These are phyloP conservation scores for Mactra quadrangularis DNA, from an alignment of 1,140 invertebrate species.

Conservation along the genomic window DNA sequence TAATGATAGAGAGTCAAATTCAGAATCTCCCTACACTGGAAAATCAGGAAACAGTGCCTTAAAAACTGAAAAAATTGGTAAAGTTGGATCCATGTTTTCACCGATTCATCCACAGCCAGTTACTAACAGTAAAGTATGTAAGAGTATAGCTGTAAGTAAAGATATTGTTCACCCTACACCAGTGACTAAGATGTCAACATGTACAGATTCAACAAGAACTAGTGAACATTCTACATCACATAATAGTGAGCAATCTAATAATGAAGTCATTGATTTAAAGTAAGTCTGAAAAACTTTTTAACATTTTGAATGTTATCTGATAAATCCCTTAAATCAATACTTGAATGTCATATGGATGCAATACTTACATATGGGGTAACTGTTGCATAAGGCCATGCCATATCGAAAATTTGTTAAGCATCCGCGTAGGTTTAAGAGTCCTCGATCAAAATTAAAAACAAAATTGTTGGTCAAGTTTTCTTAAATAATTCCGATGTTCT, in stretches of 20 bases:
- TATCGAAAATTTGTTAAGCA: too few relatives aligned
- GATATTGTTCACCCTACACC: constrained; percentile 68
- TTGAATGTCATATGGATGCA: too few relatives aligned
- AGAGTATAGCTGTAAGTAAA: constrained; percentile 54
- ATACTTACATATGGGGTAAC: too few relatives aligned
- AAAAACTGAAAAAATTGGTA: constrained; percentile 67
- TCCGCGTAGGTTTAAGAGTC: too few relatives aligned
- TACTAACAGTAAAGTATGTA: constrained; percentile 61
- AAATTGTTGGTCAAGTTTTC: too few relatives aligned
- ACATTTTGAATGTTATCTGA: too few relatives aligned
- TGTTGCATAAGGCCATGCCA: too few relatives aligned
- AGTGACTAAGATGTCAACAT: constrained; percentile 25
- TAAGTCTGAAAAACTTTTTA: constrained; percentile 33
- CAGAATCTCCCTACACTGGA: constrained; percentile 41
- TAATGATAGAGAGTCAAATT: constrained; percentile 11
- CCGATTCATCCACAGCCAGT: constrained; percentile 80
- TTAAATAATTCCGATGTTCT: too few relatives aligned
- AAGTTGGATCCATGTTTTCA: constrained; percentile 74
- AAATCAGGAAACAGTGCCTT: constrained; percentile 48
- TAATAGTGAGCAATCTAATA: constrained; percentile 3
- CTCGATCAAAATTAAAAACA: too few relatives aligned
- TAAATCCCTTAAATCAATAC: too few relatives aligned
- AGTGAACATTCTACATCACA: background rate
- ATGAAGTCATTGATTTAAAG: constrained; percentile 36
- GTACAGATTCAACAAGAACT: background rate